Percentiles rank a stretch among this genome's conserved stretches.
These are phyloP conservation scores for Indicator indicator DNA, from an alignment of 2,113 vertebrate species.

Conservation along the genomic window DNA sequence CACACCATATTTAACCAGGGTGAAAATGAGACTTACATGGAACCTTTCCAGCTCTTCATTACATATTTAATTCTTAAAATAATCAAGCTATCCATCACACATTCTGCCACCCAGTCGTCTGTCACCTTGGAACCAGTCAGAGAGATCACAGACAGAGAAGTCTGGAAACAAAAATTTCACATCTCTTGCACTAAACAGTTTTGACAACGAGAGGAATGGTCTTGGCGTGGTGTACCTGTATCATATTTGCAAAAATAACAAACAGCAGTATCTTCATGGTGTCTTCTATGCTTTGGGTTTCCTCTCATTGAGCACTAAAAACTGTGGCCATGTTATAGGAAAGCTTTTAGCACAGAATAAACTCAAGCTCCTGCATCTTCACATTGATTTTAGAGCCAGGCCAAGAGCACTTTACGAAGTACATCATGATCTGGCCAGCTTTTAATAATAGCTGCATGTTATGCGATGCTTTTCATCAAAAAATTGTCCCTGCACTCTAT, in stretches of 20 bases:
- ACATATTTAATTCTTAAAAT: conserved; percentile 78
- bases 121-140: conserved; percentile 58
- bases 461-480: not conserved
- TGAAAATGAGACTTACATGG: conserved; percentile 73
- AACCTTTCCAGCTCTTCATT: conserved; percentile 74
- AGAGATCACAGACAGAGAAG: not conserved
- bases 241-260: not conserved
- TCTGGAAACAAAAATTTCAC: conserved; percentile 9
- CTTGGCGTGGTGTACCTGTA: fast-evolving
- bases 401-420: not conserved
- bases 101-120: conserved; percentile 56
- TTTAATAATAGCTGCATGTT: not conserved
- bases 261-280: not conserved
- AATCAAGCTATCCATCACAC: conserved; percentile 73
- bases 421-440: not conserved
- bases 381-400: not conserved
- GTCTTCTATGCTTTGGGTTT: not conserved
- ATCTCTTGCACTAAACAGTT: not conserved
- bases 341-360: not conserved
- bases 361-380: not conserved
- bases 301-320: not conserved
- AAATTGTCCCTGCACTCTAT: not conserved
- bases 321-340: not conserved
- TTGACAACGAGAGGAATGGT: not conserved
- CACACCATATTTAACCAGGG: conserved; percentile 73